Evolutionary conservation across 2,797 vertebrate genomes (phyloP), one percentile per base, ranked within the genome.

Genomic region (Leuciscus waleckii): DNA sequence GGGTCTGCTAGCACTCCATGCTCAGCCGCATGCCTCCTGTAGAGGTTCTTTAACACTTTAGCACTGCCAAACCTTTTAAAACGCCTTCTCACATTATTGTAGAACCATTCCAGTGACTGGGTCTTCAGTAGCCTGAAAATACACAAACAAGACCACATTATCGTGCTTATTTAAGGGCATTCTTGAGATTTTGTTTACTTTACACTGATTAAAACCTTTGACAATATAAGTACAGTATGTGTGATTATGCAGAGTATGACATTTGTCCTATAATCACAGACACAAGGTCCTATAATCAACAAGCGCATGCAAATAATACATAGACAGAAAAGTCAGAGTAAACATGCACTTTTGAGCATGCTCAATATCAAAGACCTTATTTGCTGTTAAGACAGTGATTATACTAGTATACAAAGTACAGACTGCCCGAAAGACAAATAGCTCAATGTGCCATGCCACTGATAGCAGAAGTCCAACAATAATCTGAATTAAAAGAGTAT

Each of bases 51-150:
- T 90, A 99, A 93, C 86, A 99, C 98, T 94, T 99, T 99, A 89
- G 97, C 97, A 77, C 98, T 99, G 91, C 98, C 98, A 9, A 98
- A 99, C 91, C 97, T 96, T 92, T 97, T 99, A 91, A 98, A 99
- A 75, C 97, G 97, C 67, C 93, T 96, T 92, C 97, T 98, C 88
- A 99, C 97, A 69, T 98, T 97, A 78, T 94, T 96, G 90, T 99
- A 99, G 92, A 97, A 99, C 98, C 98, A 99, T 91, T 99, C 98
- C 92, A 98, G 93, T 4, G 97, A 98, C 90, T 98, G 97, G 0
- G 96, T 95, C 93, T 96, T 96, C 87, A 98, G 89, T 8, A 98
- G 92, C 91, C 98, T 99, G 91, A 37, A 90, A 84, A 8, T 69
- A 81, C 17, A 89, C 16, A 41, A 63, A 81, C 49, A 79, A 75